A percentile compares a stretch with the other conserved stretches of the same genome.
These are phyloP conservation scores for Galeopterus variegatus DNA, from an alignment of 2,113 vertebrate species.

Conservation along the genomic window DNA sequence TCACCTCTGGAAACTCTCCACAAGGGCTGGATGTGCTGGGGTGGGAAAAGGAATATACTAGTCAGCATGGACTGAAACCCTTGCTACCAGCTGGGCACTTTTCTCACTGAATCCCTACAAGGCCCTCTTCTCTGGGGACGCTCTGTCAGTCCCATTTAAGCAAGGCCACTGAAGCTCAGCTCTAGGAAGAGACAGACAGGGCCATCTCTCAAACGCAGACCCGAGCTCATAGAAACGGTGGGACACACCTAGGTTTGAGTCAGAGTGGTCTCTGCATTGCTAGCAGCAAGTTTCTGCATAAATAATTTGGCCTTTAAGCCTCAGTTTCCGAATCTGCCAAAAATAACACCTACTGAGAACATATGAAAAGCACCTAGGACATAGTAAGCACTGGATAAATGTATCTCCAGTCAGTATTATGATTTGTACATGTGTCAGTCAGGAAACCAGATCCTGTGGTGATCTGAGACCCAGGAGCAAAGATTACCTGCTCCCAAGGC, in stretches of 20 bases:
- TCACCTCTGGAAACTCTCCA: background rate
- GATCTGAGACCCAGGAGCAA: background rate
- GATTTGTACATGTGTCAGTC: rapidly evolving
- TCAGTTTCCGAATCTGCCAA: background rate
- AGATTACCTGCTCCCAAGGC: background rate
- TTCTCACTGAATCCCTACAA: background rate
- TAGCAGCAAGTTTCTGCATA: background rate
- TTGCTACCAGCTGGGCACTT: background rate
- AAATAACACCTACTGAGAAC: background rate
- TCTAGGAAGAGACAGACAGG: rapidly evolving
- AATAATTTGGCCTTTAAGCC: background rate
- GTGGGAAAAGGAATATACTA: background rate
- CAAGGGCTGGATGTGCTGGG: background rate
- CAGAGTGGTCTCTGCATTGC: background rate
- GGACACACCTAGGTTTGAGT: background rate
- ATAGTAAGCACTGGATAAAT: background rate
- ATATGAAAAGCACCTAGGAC: background rate
- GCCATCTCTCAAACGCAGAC: background rate
- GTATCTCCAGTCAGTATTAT: background rate
- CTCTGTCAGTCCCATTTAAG: background rate
- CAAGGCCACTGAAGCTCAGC: background rate
- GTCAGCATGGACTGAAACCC: background rate
- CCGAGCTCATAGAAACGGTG: rapidly evolving
- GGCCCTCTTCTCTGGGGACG: no score
- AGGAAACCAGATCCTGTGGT: background rate